phyloP scores from a whole-genome alignment of 2,888 invertebrate species.

The Parapristionchus giblindavisi region DNA sequence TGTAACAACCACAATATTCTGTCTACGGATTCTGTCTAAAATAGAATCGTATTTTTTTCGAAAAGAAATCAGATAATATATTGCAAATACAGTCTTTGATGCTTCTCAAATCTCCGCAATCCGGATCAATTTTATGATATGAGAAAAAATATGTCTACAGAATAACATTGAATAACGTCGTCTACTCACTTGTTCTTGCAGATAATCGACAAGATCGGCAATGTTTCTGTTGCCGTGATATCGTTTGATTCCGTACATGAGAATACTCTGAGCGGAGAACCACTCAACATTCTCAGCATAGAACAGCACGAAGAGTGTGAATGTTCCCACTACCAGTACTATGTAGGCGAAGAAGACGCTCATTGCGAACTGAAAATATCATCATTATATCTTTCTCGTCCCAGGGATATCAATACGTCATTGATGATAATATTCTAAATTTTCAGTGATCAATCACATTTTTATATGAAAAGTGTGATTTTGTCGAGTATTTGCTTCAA shows the following conservation, averaged over 20 bases:
- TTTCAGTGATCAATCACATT: too few species aligned
- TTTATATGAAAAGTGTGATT: too few species aligned
- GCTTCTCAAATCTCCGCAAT: too few species aligned
- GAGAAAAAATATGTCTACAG: too few species aligned
- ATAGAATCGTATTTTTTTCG: too few species aligned
- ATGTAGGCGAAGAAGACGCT: slow-evolving; percentile 66
- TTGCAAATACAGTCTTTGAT: not conserved
- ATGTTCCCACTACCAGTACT: slow-evolving; percentile 62
- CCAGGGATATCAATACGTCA: too few species aligned
- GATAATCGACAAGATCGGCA: slow-evolving; percentile 68
- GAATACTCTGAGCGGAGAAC: slow-evolving; percentile 65
- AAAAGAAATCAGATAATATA: too few species aligned
- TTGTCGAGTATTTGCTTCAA: too few species aligned
- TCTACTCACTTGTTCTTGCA: slow-evolving; percentile 65
- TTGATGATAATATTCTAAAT: too few species aligned
- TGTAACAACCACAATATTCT: too few species aligned
- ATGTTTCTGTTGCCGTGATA: slow-evolving; percentile 68
- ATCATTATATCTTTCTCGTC: not conserved
- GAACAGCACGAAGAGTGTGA: slow-evolving; percentile 67
- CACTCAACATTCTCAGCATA: slow-evolving; percentile 63
- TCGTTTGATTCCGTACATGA: slow-evolving; percentile 61
- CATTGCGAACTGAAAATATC: slow-evolving; percentile 65
- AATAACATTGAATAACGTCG: not conserved
- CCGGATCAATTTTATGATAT: too few species aligned
- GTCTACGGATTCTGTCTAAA: too few species aligned